Base-by-base conservation (phyloP, 2,113 vertebrate genomes). In the Irena cyanogastra region DNA sequence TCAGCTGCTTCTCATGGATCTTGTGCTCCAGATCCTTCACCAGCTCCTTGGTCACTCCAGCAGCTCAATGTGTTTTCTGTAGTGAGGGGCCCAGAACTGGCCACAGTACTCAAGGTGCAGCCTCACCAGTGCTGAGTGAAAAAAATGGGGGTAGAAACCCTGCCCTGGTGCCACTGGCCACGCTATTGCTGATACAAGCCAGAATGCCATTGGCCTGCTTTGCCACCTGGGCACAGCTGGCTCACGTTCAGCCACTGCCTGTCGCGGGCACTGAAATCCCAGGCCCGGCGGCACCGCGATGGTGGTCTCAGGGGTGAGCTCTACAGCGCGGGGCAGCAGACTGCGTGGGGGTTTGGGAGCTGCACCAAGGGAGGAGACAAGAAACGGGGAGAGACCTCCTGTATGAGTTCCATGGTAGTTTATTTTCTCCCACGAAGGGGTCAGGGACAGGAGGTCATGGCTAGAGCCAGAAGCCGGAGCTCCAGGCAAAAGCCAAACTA, bases 61-160 rank as follows among this genome's bases (percentile, higher is more conserved):
- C 35, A 50, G 7, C 18, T 65, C 31, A 33, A 3, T 39, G 37
- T 13, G 28, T n/a, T 63, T 35, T 18, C 16, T 44, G 22, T 10
- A 24, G 15, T 37, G 52, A n/a, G 11, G 13, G 17, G 21, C 31
- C 15, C 50, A 56, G 42, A 81, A 52, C 10, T 52, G 37, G 28
- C 16, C 23, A 28, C 15, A 37, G 27, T 3, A 23, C 33, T 37
- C 0, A 0, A 24, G 33, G 23, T 28, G 33, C 0, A 1, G 18
- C 23, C 15, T 57, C 52, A 65, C 12, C 15, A 33, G 27, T 20
- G 10, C 37, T 8, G 10, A 27, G 27, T 37, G 45, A n/a, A 52
- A 41, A 56, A n/a, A 39, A 31, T 1, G 3, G 2, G 11, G 17
- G 17, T 2, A 5, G 2, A 16, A 19, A 13, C 31, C 1, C 23